Evolutionary conservation across 2,797 vertebrate genomes (phyloP).

Genomic region (Syncerus caffer): DNA sequence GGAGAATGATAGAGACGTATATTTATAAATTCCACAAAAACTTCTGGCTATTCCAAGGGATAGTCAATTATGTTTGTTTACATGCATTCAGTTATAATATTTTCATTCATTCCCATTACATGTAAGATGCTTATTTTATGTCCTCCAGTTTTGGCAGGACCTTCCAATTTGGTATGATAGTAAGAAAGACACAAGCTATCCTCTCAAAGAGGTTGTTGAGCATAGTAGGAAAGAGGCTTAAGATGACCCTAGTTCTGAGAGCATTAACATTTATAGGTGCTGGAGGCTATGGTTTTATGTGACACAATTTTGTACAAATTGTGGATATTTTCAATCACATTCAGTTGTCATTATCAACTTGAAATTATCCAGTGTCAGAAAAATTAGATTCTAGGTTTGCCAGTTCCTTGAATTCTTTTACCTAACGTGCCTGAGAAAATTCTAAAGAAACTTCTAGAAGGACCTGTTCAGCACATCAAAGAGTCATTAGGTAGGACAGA

Average conservation of each 20-base stretch:
- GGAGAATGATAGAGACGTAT: neutral
- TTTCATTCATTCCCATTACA: neutral
- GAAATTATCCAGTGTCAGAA: neutral
- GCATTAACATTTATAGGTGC: neutral
- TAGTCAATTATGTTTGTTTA: neutral
- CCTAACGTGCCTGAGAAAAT: neutral
- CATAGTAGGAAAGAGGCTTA: neutral
- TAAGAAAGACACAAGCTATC: neutral
- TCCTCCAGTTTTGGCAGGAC: neutral
- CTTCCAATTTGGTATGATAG: neutral
- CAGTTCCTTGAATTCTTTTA: neutral
- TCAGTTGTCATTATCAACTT: neutral
- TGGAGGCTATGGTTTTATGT: neutral
- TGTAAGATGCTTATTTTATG: too few species aligned
- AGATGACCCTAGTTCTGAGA: neutral
- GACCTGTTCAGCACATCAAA: neutral
- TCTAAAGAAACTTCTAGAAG: neutral
- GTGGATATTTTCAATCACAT: neutral
- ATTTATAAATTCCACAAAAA: neutral
- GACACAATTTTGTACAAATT: constrained; percentile 11
- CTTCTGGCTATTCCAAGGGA: neutral
- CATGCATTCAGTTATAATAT: neutral
- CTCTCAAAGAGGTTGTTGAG: neutral
- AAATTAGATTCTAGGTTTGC: neutral
- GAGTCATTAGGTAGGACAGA: neutral